Conservation (phyloP, 2,888 invertebrate genomes). For the Mamestra brassicae region DNA sequence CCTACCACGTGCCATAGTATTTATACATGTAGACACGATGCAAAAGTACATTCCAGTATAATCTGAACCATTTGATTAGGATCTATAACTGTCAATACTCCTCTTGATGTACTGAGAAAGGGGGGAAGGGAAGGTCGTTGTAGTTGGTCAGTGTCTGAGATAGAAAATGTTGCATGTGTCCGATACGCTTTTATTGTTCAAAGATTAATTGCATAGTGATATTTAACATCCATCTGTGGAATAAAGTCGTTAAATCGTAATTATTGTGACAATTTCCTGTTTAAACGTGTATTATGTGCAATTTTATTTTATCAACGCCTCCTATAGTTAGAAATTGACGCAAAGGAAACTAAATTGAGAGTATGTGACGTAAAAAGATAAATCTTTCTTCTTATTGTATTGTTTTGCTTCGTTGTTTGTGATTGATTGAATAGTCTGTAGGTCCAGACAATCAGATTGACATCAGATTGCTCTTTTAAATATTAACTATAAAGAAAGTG, state of each 20-base stretch:
- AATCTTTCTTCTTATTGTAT: slow-evolving; percentile 36
- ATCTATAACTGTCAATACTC: slow-evolving; percentile 37
- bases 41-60: slow-evolving; percentile 69
- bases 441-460: slow-evolving; percentile 4
- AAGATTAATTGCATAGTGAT: slow-evolving; percentile 70
- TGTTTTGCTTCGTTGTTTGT: slow-evolving; percentile 23
- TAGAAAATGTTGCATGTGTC: slow-evolving; percentile 66
- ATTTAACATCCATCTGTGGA: slow-evolving; percentile 64
- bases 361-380: slow-evolving; percentile 47
- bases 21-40: slow-evolving; percentile 68
- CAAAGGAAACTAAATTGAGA: slow-evolving; percentile 32
- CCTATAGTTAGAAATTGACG: slow-evolving; percentile 46
- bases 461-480: not conserved
- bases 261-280: slow-evolving; percentile 60
- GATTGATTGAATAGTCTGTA: slow-evolving; percentile 12
- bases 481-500: too few species aligned
- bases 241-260: slow-evolving; percentile 49
- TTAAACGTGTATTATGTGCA: slow-evolving; percentile 21
- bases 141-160: slow-evolving; percentile 62
- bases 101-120: slow-evolving; percentile 11
- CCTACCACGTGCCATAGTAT: slow-evolving; percentile 80
- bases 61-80: slow-evolving; percentile 65
- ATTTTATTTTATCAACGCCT: not conserved
- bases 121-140: slow-evolving; percentile 57
- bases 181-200: slow-evolving; percentile 64